A percentile compares a stretch with the other conserved stretches of the same genome.
Conservation (phyloP, 2,113 vertebrate genomes). For the Stigmatopora nigra region DNA sequence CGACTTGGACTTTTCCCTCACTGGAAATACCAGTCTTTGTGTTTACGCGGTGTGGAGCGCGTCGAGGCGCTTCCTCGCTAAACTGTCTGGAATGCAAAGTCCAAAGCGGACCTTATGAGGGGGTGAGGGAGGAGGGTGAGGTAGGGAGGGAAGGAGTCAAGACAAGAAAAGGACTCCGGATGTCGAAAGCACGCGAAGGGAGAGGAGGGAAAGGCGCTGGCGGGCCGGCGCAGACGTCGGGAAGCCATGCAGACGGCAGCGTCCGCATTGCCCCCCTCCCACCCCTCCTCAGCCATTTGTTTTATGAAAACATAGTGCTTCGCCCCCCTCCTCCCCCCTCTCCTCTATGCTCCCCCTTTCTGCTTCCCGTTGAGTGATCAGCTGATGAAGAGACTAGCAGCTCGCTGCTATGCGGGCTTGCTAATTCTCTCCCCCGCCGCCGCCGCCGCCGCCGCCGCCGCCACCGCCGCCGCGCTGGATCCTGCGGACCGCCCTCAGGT, state of each 20-base stretch:
- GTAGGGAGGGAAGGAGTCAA: constrained; percentile 42
- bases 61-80: background rate
- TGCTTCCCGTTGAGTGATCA: constrained; percentile 94
- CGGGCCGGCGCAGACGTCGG: constrained; percentile 83
- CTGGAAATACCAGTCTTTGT: background rate
- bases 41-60: background rate
- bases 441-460: constrained; percentile 80
- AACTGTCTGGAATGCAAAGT: constrained; percentile 49
- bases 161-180: constrained; percentile 71
- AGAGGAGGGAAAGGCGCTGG: constrained; percentile 81
- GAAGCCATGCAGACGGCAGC: constrained; percentile 78
- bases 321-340: constrained; percentile 37
- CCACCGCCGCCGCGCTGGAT: constrained; percentile 77
- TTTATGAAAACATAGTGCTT: constrained; percentile 96
- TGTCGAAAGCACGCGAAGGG: constrained; percentile 87
- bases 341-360: constrained; percentile 74
- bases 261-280: constrained; percentile 77
- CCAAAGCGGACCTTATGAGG: constrained; percentile 73
- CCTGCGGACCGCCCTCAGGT: constrained; percentile 97
- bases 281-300: constrained; percentile 95
- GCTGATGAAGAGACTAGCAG: constrained; percentile 99
- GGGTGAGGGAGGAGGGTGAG: constrained; percentile 44
- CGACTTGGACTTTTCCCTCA: background rate
- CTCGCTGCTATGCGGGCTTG: constrained; percentile 98
- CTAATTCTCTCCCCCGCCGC: constrained; percentile 99